Conservation (phyloP, 2,888 invertebrate species). For the Octodonta nipae region DNA sequence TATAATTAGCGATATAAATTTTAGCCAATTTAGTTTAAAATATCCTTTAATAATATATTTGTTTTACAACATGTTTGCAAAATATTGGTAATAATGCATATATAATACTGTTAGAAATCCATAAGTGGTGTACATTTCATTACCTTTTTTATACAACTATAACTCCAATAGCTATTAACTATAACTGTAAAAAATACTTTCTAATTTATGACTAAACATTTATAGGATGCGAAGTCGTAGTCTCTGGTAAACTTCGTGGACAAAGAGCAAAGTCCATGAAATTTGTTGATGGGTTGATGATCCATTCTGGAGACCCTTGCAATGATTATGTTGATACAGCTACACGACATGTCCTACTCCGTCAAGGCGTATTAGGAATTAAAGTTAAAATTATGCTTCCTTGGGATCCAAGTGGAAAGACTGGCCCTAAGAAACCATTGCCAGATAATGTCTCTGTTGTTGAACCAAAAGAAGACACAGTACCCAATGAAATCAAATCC, state of each 20-base stretch:
- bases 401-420: constrained; percentile 94
- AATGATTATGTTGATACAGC: constrained; percentile 98
- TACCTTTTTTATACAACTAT: too few relatives aligned
- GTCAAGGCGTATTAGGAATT: constrained; percentile 48
- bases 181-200: too few relatives aligned
- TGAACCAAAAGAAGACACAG: constrained; percentile 90
- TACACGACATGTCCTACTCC: constrained; percentile 90
- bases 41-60: too few relatives aligned
- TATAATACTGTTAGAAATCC: too few relatives aligned
- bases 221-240: constrained; percentile 95
- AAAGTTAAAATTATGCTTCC: constrained; percentile 95
- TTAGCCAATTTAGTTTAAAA: too few relatives aligned
- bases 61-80: too few relatives aligned
- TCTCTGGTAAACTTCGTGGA: constrained; percentile 95
- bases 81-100: too few relatives aligned
- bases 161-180: too few relatives aligned
- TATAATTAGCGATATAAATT: too few relatives aligned
- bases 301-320: constrained; percentile 97
- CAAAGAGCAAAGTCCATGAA: constrained; percentile 99
- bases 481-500: constrained; percentile 64
- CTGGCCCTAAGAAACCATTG: constrained; percentile 91
- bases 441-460: constrained; percentile 95
- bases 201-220: too few relatives aligned
- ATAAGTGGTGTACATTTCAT: too few relatives aligned
- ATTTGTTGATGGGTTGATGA: constrained; percentile 99